A percentile compares a stretch with the other conserved stretches of the same genome.
Evolutionary conservation across 2,113 vertebrate genomes (phyloP).

Genomic region (Orthonyx spaldingii): DNA sequence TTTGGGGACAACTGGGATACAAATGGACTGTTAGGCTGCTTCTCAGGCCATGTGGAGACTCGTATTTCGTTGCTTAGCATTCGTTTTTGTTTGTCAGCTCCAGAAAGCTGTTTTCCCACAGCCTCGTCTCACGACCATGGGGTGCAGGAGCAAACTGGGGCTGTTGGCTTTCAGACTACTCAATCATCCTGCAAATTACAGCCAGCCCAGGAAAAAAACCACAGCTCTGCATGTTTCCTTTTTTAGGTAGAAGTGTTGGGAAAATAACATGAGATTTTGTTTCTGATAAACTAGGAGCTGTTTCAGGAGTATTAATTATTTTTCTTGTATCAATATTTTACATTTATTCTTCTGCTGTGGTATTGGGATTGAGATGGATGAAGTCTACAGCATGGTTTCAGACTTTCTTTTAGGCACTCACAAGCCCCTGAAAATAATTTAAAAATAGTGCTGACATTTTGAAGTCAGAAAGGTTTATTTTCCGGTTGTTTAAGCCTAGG

Average conservation of each 20-base stretch:
- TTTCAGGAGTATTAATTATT: slow-evolving; percentile 35
- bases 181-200: slow-evolving; percentile 43
- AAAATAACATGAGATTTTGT: slow-evolving; percentile 41
- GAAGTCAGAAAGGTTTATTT: background rate
- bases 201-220: background rate
- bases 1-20: slow-evolving; percentile 23
- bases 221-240: slow-evolving; percentile 17
- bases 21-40: slow-evolving; percentile 15
- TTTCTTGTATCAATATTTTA: background rate
- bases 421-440: background rate
- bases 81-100: background rate
- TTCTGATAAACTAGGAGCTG: slow-evolving; percentile 36
- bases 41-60: background rate
- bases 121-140: background rate
- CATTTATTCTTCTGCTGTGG: background rate
- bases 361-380: background rate
- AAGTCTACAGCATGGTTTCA: background rate
- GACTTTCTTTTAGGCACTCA: background rate
- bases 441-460: background rate
- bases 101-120: slow-evolving; percentile 53
- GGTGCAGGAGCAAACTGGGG: slow-evolving; percentile 20
- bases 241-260: slow-evolving; percentile 51
- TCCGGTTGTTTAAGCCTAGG: background rate
- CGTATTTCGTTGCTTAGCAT: background rate
- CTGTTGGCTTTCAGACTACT: slow-evolving; percentile 43